Base-by-base conservation (phyloP, 2,113 vertebrate species). In the Mesembrinibis cayennensis region DNA sequence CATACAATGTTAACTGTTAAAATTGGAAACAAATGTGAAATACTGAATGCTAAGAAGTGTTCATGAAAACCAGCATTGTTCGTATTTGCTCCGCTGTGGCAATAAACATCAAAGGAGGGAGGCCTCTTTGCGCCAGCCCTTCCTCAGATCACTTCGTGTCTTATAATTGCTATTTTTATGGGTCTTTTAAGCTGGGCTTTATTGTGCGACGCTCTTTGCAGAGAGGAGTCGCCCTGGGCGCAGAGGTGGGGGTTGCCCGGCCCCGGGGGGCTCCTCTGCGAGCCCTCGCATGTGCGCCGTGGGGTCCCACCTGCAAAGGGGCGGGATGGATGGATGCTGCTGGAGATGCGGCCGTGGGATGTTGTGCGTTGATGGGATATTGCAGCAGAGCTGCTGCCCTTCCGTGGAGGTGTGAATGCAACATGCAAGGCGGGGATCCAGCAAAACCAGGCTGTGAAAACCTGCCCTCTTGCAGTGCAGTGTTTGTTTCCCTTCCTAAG, bases 11-110 rank as follows among this genome's bases (percentile, higher is more conserved):
- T 79, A 96, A 96, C 97, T 96, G 96, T 85, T 97, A 71, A 95
- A 98, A 98, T 97, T 97, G 98, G 96, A 98, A 98, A 95, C 98
- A 98, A 98, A 98, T 98, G 98, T 89, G 92, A 82, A 58, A 84
- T 87, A 23, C 82, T 61, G 90, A 89, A 97, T 47, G 87, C 96
- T 85, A 77, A 87, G 94, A 52, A 59, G 85, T 25, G 87, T 49
- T 91, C 42, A 30, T 76, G 95, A 79, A 90, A 96, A 94, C 82
- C 90, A 56, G 94, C 91, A 77, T 95, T 93, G 92, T 96, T 98
- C 95, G 25, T 73, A 36, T 91, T 52, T 72, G 95, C 93, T 97
- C 84, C 6, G 70, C 94, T 69, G 91, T 44, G 89, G 95, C 87
- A 94, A 95, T 97, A 96, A 97, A 98, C 98, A 98, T 98, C 98